These are phyloP conservation scores for Vireo griseus DNA, from an alignment of 2,797 vertebrate species.

Conservation along the genomic window DNA sequence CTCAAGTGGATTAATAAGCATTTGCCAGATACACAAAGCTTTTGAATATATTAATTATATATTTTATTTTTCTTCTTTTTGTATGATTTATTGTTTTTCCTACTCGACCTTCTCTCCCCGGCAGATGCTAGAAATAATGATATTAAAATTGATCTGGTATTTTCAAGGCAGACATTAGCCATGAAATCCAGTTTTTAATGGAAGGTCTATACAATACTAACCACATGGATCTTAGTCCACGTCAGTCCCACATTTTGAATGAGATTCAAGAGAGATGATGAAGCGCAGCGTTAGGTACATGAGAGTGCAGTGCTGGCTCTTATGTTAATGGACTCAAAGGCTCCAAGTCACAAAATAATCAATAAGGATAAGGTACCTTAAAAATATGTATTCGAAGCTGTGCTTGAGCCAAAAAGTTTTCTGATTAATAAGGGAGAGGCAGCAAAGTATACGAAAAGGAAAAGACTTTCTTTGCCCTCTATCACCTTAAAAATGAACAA, in stretches of 20 bases:
- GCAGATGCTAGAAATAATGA: conserved; percentile 63
- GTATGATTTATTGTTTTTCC: conserved; percentile 55
- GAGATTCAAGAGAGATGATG: conserved; percentile 26
- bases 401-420: conserved; percentile 15
- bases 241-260: conserved; percentile 37
- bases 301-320: conserved; percentile 4
- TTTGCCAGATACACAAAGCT: neutral
- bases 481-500: conserved; percentile 44
- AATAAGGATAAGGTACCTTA: conserved; percentile 23
- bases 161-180: conserved; percentile 51
- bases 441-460: conserved; percentile 35
- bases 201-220: conserved; percentile 51
- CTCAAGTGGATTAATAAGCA: neutral
- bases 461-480: conserved; percentile 52
- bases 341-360: conserved; percentile 29
- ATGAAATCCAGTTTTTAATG: conserved; percentile 65
- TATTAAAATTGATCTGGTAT: conserved; percentile 72
- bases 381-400: neutral
- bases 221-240: conserved; percentile 12
- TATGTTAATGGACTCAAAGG: conserved; percentile 45
- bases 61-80: conserved; percentile 58
- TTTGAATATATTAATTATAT: neutral
- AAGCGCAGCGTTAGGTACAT: neutral
- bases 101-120: conserved; percentile 41
- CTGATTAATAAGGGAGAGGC: conserved; percentile 34